Evolutionary conservation across 2,888 invertebrate genomes (phyloP).

Genomic region (Mythimna lalbum): DNA sequence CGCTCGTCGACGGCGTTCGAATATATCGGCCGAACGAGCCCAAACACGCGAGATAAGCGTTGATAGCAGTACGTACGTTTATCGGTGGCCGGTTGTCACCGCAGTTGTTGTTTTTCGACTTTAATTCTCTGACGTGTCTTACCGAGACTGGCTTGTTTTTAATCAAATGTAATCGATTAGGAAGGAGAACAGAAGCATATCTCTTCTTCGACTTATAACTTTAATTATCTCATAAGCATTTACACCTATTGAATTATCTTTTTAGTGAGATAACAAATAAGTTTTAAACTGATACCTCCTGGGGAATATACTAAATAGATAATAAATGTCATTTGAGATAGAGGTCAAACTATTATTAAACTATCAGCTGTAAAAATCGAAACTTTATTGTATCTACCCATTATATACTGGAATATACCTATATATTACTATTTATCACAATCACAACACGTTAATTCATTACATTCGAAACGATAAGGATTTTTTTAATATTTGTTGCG

Average conservation of each 20-base stretch:
- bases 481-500: conserved; percentile 10
- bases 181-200: not conserved
- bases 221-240: not conserved
- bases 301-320: not conserved
- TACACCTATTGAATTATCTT: not conserved
- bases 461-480: conserved; percentile 33
- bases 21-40: conserved; percentile 10
- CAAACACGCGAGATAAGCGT: conserved; percentile 47
- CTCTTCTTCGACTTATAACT: not conserved
- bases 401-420: not conserved
- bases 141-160: conserved; percentile 9
- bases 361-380: not conserved
- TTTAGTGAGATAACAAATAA: conserved; percentile 2
- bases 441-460: conserved; percentile 37
- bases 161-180: conserved; percentile 9
- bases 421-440: conserved; percentile 8
- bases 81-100: conserved; percentile 13
- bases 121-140: conserved; percentile 35
- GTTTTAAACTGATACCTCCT: not conserved
- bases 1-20: not conserved
- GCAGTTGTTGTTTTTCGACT: conserved; percentile 16
- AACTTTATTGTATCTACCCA: not conserved
- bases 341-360: not conserved
- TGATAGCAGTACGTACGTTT: conserved; percentile 26
- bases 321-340: not conserved